These are phyloP conservation scores for Dasysyrphus albostriatus DNA, from an alignment of 2,888 invertebrate species.

Conservation along the genomic window DNA sequence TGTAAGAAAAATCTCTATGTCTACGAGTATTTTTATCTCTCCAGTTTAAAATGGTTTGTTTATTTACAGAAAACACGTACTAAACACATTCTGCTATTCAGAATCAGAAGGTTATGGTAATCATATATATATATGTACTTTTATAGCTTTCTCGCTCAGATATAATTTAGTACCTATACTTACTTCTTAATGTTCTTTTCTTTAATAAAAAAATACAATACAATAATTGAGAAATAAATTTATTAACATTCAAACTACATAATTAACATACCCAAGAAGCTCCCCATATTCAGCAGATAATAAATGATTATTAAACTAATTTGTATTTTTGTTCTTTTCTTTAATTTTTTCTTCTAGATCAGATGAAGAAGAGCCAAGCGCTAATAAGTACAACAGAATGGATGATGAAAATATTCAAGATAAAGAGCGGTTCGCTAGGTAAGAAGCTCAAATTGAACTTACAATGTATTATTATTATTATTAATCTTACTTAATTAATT, in stretches of 20 bases:
- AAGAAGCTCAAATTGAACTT: constrained; percentile 79
- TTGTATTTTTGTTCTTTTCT: constrained; percentile 21
- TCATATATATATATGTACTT: constrained; percentile 9
- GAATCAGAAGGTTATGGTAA: constrained; percentile 34
- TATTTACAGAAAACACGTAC: constrained; percentile 56
- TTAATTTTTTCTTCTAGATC: constrained; percentile 71
- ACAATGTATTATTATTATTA: constrained; percentile 16
- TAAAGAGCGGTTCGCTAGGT: constrained; percentile 98
- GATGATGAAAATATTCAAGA: constrained; percentile 91
- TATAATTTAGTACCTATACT: background rate
- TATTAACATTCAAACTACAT: constrained; percentile 18
- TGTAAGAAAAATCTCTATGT: background rate
- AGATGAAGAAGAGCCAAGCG: constrained; percentile 79
- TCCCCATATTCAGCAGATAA: constrained; percentile 3
- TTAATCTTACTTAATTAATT: constrained; percentile 21
- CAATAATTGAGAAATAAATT: constrained; percentile 29
- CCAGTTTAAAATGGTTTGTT: constrained; percentile 41
- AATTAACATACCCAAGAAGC: constrained; percentile 41
- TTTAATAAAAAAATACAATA: background rate
- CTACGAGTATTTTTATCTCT: background rate
- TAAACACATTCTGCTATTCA: constrained; percentile 9
- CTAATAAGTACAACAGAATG: constrained; percentile 79
- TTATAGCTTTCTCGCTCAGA: constrained; percentile 11
- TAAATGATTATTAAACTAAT: constrained; percentile 38
- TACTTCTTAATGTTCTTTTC: background rate